Evolutionary conservation across 2,888 invertebrate genomes (phyloP), one percentile per base, ranked within the genome.

Genomic region (Lomographa bimaculata): DNA sequence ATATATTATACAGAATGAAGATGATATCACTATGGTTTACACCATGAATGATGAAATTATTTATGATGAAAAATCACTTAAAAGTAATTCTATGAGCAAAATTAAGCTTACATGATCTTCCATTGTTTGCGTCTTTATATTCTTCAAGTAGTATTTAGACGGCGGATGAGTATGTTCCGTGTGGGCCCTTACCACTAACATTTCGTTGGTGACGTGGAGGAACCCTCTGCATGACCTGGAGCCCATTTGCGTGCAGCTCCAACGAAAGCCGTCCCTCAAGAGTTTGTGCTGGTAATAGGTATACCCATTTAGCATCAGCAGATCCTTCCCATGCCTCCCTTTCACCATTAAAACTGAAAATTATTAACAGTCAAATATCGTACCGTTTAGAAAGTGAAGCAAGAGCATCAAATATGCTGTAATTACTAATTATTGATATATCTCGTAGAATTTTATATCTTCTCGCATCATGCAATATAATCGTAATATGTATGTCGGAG

Each of bases 181-280:
- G 2, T 76, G 72, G 0, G 85, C 87, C 37, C 85, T 70, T 1
- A 86, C 71, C 1, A 89, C 87, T 30, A 84, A 41, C 79, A 74
- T 86, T 2, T 82, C 74, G 1, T 67, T 65, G 1, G 84, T 83
- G 2, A 87, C 87, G 44, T 85, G 87, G 0, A 89, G 69, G 57
- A 85, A 87, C 0, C 78, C 89, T 20, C 85, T 64, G 51, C 89
- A 89, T 1, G 87, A 83, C 45, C 87, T 76, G 38, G 87, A 87
- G 0, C 85, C 86, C 87, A 87, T 87, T 56, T 85, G 85, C 0
- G 89, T 87, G 48, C 89, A 89, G 63, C 87, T 87, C 89, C 89
- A 89, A 0, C 89, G 74, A 59, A 73, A 80, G 0, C 89, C 89
- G 18, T 86, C 85, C 8, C 79, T 70, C 4, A 87, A 62, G 1